These are phyloP conservation scores for Acanthurus tractus DNA, from an alignment of 2,797 vertebrate genomes.

Conservation along the genomic window DNA sequence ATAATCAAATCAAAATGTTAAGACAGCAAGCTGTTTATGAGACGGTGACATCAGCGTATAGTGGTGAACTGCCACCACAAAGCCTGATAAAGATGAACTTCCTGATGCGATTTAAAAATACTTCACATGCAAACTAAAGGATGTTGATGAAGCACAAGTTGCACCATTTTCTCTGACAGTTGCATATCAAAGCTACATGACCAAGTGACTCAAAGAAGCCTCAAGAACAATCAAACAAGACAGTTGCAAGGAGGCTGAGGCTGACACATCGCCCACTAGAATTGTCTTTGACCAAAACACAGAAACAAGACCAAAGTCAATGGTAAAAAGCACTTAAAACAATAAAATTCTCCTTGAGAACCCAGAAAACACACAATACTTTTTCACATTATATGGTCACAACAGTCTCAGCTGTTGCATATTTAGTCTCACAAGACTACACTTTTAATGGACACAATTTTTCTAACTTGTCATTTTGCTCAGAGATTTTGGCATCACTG, in stretches of 20 bases:
- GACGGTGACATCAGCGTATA: no score
- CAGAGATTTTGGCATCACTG: conserved; percentile 3
- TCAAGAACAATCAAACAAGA: conserved; percentile 22
- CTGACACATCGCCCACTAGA: conserved; percentile 27
- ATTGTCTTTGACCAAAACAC: conserved; percentile 27
- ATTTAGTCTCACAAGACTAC: neutral
- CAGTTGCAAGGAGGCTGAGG: conserved; percentile 25
- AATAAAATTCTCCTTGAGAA: neutral
- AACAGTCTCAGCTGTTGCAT: neutral
- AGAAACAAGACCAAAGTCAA: conserved; percentile 8
- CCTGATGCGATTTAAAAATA: conserved; percentile 2
- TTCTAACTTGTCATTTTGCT: neutral
- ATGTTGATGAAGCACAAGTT: conserved; percentile 5
- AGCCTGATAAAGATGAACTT: conserved; percentile 1
- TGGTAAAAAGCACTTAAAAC: neutral
- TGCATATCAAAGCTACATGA: conserved; percentile 51
- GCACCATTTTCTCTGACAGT: conserved; percentile 46
- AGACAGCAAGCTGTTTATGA: no score
- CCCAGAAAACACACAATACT: neutral
- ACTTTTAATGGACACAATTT: conserved; percentile 1
- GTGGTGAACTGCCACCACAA: neutral
- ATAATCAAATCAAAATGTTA: no score
- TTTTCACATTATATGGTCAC: neutral
- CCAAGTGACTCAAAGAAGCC: conserved; percentile 48
- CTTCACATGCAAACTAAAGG: conserved; percentile 27